Percentiles rank a stretch among this genome's conserved stretches.
phyloP scores from a whole-genome alignment of 2,888 invertebrate species.

The Caenorhabditis sinica region DNA sequence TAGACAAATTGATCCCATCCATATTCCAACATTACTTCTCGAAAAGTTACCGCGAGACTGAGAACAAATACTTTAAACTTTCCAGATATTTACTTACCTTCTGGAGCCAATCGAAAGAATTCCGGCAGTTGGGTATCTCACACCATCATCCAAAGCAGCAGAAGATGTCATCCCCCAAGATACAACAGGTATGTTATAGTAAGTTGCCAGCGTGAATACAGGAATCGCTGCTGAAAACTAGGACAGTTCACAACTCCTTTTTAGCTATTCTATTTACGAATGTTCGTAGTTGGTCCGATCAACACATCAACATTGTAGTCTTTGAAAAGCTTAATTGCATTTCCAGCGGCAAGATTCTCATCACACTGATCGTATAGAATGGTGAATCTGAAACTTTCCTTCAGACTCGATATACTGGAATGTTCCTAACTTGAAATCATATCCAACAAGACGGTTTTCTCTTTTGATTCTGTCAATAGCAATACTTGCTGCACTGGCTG shows the following conservation, averaged over 20 bases:
- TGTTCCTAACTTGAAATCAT: slow-evolving; percentile 58
- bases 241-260: not conserved
- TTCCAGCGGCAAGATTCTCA: slow-evolving; percentile 72
- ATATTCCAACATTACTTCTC: slow-evolving; percentile 66
- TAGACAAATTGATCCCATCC: slow-evolving; percentile 73
- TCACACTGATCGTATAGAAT: slow-evolving; percentile 73
- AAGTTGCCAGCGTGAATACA: slow-evolving; percentile 68
- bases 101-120: slow-evolving; percentile 62
- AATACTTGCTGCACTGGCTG: slow-evolving; percentile 66
- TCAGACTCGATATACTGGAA: no score
- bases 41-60: slow-evolving; percentile 69
- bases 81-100: slow-evolving; percentile 20
- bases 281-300: slow-evolving; percentile 77
- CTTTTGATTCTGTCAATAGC: slow-evolving; percentile 65
- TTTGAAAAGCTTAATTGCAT: slow-evolving; percentile 60
- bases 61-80: not conserved
- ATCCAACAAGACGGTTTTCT: slow-evolving; percentile 55
- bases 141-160: slow-evolving; percentile 59
- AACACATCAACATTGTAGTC: slow-evolving; percentile 72
- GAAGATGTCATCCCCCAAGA: slow-evolving; percentile 75
- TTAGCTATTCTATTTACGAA: slow-evolving; percentile 55
- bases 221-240: slow-evolving; percentile 69
- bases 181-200: slow-evolving; percentile 72
- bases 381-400: slow-evolving; percentile 41
- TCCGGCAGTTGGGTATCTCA: slow-evolving; percentile 70